Evolutionary conservation across 2,888 invertebrate species (phyloP), one percentile per base, ranked within the genome.

Genomic region (Machimus rusticus): DNA sequence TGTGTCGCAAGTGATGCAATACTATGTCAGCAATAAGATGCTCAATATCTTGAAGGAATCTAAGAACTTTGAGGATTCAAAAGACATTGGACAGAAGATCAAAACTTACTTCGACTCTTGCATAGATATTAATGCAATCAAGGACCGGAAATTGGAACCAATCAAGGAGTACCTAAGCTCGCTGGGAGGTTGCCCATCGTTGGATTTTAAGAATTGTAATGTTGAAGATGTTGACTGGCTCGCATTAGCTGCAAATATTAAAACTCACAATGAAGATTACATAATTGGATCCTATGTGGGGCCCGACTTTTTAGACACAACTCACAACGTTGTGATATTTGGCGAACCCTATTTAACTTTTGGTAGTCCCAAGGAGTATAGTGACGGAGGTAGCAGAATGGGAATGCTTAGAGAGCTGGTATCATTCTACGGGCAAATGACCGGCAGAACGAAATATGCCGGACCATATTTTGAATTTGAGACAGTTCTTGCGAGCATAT

Each of bases 201-300:
- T 84, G 34, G 19, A 66, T 23, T 66, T 66, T 23, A 5, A 8
- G 6, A 39, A n/a, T 37, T 84, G 84, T 19, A 39, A 43, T 12
- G 5, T 37, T 2, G 31, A 34, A 9, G 19, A 37, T 34, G 3
- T 31, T 9, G 66, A 84, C 34, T 84, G 84, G 84, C 14, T 84
- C 6, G 12, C 14, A 5, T 16, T 84, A 6, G 74, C 66, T 19
- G 84, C 84, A 34, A 37, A 34, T 19, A 16, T 66, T 31, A 66
- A 74, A 9, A 14, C 5, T 1, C 66, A 84, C 16, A 84, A 55
- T 19, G 74, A 84, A 37, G 84, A 84, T 19, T 84, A 74, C 16
- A 14, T 84, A 14, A 84, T 84, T 16, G 84, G 84, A 66, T 84
- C 84, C 14, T 84, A 74, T 39, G 74, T 84, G 6, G 43, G 74